phyloP scores from a whole-genome alignment of 2,888 invertebrate species.

The Thereva nobilitata region DNA sequence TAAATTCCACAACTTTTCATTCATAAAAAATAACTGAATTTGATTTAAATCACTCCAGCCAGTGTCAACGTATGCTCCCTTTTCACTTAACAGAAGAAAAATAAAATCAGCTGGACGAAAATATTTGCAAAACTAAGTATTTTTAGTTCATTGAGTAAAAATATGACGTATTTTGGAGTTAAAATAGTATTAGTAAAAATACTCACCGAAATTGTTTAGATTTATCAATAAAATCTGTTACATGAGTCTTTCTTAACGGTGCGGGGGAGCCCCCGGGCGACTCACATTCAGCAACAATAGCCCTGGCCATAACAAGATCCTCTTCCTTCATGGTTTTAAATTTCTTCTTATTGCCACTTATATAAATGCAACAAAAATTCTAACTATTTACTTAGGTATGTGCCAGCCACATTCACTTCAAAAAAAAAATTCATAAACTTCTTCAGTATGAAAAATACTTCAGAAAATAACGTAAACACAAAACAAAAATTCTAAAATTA shows the following conservation, averaged over 20 bases:
- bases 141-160: conserved; percentile 19
- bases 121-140: conserved; percentile 18
- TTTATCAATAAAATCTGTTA: conserved; percentile 67
- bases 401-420: background rate
- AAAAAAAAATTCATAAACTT: too few relatives aligned
- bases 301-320: conserved; percentile 73
- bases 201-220: conserved; percentile 71
- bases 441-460: too few relatives aligned
- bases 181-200: conserved; percentile 5
- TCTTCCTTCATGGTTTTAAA: conserved; percentile 68
- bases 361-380: background rate
- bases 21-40: too few relatives aligned
- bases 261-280: conserved; percentile 66
- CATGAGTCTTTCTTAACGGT: conserved; percentile 66
- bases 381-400: background rate
- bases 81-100: too few relatives aligned
- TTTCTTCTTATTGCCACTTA: background rate
- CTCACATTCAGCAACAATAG: conserved; percentile 67
- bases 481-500: too few relatives aligned
- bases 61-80: too few relatives aligned
- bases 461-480: too few relatives aligned
- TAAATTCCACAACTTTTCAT: too few relatives aligned
- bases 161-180: background rate
- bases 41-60: too few relatives aligned
- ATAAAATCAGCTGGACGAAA: too few relatives aligned